Base-by-base conservation (phyloP, 2,797 vertebrate species). In the Pangasius larnaudii region DNA sequence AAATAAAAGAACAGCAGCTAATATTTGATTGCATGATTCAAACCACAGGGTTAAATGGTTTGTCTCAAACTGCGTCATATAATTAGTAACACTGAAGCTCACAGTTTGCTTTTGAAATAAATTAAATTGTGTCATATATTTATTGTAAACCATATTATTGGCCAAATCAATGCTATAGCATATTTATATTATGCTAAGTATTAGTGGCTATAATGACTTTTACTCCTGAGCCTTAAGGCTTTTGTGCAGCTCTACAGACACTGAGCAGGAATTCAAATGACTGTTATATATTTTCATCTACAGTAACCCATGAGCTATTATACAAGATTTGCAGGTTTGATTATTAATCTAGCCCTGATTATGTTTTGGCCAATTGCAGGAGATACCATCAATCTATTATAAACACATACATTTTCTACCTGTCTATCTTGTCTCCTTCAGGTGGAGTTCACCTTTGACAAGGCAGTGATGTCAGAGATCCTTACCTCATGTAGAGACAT, bases 401-500 rank as follows among this genome's bases (percentile, higher is more conserved):
- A 84, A 53, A 72, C 16, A 67, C 8, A 10, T 42, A 19, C 1
- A 16, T 30, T 53, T 71, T 59, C 77, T 33, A 8, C 13, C 30
- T 85, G 1, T 75, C 71, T 46, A 3, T 63, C 58, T 42, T 61
- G 19, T 78, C 22, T 75, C 61, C 30, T 79, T 46, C 92, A 97
- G 96, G 98, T 98, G 92, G 97, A 97, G 51, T 98, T 98, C 85
- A 98, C 98, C 89, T 98, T 98, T 0, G 97, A 98, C 92, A 96
- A 96, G 11, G 92, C 90, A 0, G 97, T 98, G 89, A 95, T 98
- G 94, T 89, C 92, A 0, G 91, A 94, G 0, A 93, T 98, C 71
- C 95, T 98, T 91, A 93, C 80, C 0, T 91, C 95, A 88, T 97
- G 97, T 92, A 94, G 97, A 65, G 97, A 98, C 79, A 88, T 96